These are phyloP conservation scores for Lucinisca nassula DNA, from an alignment of 2,888 invertebrate species.

Conservation along the genomic window DNA sequence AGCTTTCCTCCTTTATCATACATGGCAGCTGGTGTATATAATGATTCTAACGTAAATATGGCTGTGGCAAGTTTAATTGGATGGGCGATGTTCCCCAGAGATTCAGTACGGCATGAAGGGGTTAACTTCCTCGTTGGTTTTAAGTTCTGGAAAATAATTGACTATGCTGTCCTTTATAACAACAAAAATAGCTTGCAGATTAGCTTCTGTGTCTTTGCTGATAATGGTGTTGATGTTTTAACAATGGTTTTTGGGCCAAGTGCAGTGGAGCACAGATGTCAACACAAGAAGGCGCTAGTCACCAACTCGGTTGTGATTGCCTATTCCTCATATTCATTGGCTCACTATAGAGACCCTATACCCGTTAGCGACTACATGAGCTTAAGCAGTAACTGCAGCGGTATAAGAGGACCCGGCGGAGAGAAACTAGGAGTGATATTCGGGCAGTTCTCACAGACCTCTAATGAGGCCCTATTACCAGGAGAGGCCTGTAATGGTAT, in stretches of 20 bases:
- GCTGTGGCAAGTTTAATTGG: conserved; percentile 67
- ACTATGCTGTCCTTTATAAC: conserved; percentile 82
- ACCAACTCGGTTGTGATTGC: conserved; percentile 78
- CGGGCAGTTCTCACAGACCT: conserved; percentile 70
- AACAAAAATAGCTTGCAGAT: conserved; percentile 55
- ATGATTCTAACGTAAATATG: background rate
- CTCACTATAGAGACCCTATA: conserved; percentile 71
- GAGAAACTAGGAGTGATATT: conserved; percentile 70
- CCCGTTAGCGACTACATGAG: conserved; percentile 59
- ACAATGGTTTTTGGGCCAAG: conserved; percentile 79
- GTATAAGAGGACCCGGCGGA: conserved; percentile 24
- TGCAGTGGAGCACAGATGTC: conserved; percentile 62
- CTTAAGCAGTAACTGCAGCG: conserved; percentile 47
- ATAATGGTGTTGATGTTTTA: conserved; percentile 78
- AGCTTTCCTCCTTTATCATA: conserved; percentile 64
- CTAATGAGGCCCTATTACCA: conserved; percentile 76
- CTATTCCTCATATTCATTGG: conserved; percentile 68
- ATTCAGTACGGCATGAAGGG: conserved; percentile 47
- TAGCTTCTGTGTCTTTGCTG: conserved; percentile 69
- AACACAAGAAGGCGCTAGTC: conserved; percentile 70
- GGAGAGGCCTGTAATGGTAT: conserved; percentile 76
- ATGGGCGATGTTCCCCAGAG: conserved; percentile 60
- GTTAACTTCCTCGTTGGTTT: conserved; percentile 74
- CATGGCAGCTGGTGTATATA: no score
- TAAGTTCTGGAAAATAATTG: conserved; percentile 72